Conservation (phyloP, 2,113 vertebrate species). For the Ctenodactylus gundi region DNA sequence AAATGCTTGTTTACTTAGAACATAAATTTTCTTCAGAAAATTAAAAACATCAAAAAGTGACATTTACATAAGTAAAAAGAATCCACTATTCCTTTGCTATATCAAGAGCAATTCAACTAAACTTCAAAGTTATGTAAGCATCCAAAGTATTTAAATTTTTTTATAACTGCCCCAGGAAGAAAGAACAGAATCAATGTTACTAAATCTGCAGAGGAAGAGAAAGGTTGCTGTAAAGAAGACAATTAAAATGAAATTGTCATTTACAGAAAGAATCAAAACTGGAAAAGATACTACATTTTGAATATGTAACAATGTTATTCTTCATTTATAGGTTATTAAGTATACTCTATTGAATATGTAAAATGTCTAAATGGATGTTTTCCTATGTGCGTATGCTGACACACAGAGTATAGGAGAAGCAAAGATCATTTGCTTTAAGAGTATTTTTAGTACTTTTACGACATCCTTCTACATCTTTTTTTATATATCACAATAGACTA, state of each 20-base stretch:
- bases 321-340: background rate
- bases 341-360: background rate
- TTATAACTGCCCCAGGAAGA: background rate
- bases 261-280: background rate
- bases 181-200: background rate
- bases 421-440: no score
- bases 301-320: background rate
- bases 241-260: background rate
- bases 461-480: no score
- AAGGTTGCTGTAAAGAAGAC: background rate
- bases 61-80: background rate
- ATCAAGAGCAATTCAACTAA: background rate
- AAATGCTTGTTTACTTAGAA: background rate
- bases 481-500: background rate
- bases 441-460: no score
- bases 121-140: background rate
- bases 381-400: no score
- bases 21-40: background rate
- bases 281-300: background rate
- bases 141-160: background rate
- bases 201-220: background rate
- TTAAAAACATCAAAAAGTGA: background rate
- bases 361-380: background rate
- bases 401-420: no score
- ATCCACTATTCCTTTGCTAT: background rate